Evolutionary conservation across 2,888 invertebrate species (phyloP).

Genomic region (Parnassius orleans): DNA sequence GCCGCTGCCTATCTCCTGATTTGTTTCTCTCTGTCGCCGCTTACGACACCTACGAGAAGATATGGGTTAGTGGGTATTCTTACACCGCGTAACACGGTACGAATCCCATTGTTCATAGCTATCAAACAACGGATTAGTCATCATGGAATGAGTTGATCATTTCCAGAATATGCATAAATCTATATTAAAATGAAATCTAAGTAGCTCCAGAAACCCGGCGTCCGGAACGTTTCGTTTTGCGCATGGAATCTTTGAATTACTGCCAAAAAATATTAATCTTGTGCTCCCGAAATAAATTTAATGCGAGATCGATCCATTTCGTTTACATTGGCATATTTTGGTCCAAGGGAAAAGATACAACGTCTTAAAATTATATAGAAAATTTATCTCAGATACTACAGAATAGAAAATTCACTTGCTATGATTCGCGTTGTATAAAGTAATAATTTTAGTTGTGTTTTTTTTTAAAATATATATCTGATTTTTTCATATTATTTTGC

Average conservation of each 20-base stretch:
- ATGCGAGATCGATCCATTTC: constrained; percentile 66
- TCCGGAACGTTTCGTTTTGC: constrained; percentile 30
- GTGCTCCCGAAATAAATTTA: constrained; percentile 67
- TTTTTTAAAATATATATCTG: too few relatives aligned
- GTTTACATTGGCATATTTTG: constrained; percentile 39
- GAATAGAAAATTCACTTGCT: too few relatives aligned
- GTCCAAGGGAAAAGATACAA: constrained; percentile 32
- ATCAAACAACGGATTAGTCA: neutral
- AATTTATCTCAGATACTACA: too few relatives aligned
- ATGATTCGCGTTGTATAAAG: too few relatives aligned
- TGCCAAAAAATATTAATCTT: constrained; percentile 78
- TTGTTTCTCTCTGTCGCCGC: too few relatives aligned
- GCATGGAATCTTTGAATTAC: constrained; percentile 57
- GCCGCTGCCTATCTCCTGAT: too few relatives aligned
- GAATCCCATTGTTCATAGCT: neutral
- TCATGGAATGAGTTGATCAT: constrained; percentile 12
- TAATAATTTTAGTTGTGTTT: too few relatives aligned
- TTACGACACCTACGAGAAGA: too few relatives aligned
- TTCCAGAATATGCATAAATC: constrained; percentile 15
- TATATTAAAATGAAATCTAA: constrained; percentile 19
- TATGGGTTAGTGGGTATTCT: neutral
- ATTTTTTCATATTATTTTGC: too few relatives aligned
- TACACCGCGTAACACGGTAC: too few relatives aligned
- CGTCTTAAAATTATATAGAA: constrained; percentile 7
- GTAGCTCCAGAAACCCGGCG: constrained; percentile 20